phyloP scores from a whole-genome alignment of 2,113 vertebrate genomes.

The Saguinus midas region DNA sequence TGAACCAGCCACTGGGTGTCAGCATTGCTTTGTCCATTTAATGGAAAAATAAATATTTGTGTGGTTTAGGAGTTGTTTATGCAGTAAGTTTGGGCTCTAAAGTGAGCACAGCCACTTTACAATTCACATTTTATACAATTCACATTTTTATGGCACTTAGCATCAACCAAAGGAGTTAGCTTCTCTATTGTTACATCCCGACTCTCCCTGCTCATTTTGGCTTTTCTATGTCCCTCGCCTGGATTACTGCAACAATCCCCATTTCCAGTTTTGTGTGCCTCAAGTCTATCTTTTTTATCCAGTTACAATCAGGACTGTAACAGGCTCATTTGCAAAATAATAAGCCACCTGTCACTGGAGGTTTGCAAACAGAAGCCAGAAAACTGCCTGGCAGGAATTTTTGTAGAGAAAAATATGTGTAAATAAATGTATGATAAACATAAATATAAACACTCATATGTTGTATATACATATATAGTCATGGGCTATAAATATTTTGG shows the following conservation, averaged over 20 bases:
- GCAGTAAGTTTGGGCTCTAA: background rate
- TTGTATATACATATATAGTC: background rate
- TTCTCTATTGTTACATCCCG: background rate
- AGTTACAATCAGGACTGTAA: background rate
- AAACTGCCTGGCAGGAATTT: background rate
- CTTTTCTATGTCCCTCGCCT: background rate
- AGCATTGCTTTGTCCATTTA: slow-evolving; percentile 67
- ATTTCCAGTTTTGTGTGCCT: background rate
- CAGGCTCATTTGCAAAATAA: background rate
- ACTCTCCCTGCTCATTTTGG: background rate
- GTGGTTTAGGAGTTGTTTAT: background rate
- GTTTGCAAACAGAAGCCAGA: background rate
- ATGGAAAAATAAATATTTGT: background rate
- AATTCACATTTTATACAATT: background rate
- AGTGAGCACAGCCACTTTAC: background rate
- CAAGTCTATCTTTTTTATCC: background rate
- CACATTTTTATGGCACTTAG: background rate
- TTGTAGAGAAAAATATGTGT: background rate
- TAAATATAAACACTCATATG: background rate
- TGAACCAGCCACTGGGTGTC: slow-evolving; percentile 67
- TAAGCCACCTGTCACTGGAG: background rate
- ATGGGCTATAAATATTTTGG: background rate
- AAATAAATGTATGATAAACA: background rate
- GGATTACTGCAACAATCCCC: background rate
- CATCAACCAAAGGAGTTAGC: background rate